Base-by-base conservation (phyloP, 37 sponge, comb jelly and placozoan species). In the Aplysina aerophoba region DNA sequence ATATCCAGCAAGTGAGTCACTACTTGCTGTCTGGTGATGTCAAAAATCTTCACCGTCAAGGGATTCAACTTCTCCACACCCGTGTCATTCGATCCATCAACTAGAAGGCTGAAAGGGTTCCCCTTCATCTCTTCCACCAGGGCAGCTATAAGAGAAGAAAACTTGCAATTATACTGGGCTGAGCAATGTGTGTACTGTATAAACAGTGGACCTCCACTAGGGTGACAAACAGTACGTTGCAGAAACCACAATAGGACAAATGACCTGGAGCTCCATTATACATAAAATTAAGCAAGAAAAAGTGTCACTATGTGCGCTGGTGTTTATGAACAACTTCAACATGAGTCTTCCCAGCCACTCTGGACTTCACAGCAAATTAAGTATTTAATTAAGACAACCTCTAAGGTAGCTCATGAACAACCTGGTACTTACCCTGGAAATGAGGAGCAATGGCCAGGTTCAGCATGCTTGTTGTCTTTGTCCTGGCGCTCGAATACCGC, bases 81-180 rank as follows among this genome's bases (percentile, higher is more conserved):
- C 8, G 90, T 82, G 58, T 90, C 86, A 78, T 86, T 90, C 15
- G 90, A 90, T 14, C 87, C 90, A 90, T 86, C 86, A 61, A 86
- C 73, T 22, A 55, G 39, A 21, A 85, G 61, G 30, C 74, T 72
- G 75, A 72, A 87, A 33, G 82, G 75, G 24, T 55, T 81, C 12
- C 22, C 39, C 38, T 87, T 73, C 87, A 87, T 87, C n/a, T 67
- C 72, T 40, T 87, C 87, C 34, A 87, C 57, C 35, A 87, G 59
- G 37, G 81, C 57, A 55, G 81, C 81, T 80, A 68, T 17, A 24
- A 80, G 59, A 80, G 30, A 80, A 24, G 34, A 55, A 24, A 80
- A 15, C 15, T 50, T 35, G 58, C 12, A 22, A n/a, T n/a, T n/a
- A n/a, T n/a, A n/a, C 31, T 17, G 28, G 22, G 22, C 6, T 55